Evolutionary conservation across 1,140 invertebrate genomes (phyloP).

Genomic region (Drosophila kohkoa): DNA sequence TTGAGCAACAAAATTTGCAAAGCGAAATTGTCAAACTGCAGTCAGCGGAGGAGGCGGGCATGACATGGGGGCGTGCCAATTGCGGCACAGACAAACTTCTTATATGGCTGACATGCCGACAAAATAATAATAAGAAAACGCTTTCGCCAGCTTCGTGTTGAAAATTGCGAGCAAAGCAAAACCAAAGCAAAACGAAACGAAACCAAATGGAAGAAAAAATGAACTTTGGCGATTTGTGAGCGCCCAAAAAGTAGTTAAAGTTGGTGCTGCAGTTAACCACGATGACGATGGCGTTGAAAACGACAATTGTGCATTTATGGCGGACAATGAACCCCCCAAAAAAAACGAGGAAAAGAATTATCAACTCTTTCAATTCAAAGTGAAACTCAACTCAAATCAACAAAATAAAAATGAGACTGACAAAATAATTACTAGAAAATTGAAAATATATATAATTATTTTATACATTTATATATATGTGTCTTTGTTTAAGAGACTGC

Average conservation of each 20-base stretch:
- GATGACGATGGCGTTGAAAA: constrained; percentile 32
- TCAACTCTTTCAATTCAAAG: not conserved
- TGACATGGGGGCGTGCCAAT: constrained; percentile 26
- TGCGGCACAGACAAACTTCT: constrained; percentile 48
- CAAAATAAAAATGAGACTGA: not conserved
- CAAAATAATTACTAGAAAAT: not conserved
- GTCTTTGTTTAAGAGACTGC: too few species aligned
- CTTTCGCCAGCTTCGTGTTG: constrained; percentile 65
- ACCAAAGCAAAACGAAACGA: not conserved
- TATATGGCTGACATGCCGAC: constrained; percentile 3
- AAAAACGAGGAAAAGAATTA: not conserved
- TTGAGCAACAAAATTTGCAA: constrained; percentile 12
- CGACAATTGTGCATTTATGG: constrained; percentile 69
- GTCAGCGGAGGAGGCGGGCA: not conserved
- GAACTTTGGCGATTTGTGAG: constrained; percentile 72
- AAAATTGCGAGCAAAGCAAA: constrained; percentile 60
- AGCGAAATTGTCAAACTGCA: constrained; percentile 69
- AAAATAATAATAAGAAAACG: constrained; percentile 52
- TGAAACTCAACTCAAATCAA: not conserved
- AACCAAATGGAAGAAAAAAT: constrained; percentile 15
- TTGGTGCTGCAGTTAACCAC: constrained; percentile 62
- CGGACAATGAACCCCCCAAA: constrained; percentile 48
- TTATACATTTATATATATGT: not conserved
- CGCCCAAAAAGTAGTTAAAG: constrained; percentile 64
- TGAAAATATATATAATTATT: not conserved